Base-by-base conservation (phyloP, 2,797 vertebrate species). In the Eurystomus glaucurus region DNA sequence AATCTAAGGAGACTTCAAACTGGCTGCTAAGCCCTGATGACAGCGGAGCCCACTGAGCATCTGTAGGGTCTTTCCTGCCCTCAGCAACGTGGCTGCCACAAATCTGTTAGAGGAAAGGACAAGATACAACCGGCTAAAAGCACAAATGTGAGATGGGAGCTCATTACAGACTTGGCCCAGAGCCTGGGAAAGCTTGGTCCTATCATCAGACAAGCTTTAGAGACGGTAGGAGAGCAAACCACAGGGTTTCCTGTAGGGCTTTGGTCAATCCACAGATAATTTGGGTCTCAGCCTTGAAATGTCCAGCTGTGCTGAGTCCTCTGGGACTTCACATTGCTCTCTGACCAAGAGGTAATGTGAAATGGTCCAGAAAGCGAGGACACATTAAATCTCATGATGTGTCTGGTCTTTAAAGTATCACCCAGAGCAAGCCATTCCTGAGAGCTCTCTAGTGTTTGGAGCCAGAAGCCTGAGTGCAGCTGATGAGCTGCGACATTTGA, bases 311-410 rank as follows among this genome's bases (percentile, higher is more conserved):
- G 64, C 54, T 54, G 50, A 54, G 54, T 20, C 29, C 55, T 29
- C n/a, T 4, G 39, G n/a, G 45, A 26, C 19, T 15, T 39, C 13
- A 10, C 2, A 0, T 20, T 84, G 31, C 62, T 43, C 18, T 48
- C 39, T 14, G 66, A n/a, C 31, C 75, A 45, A 23, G 26, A 43
- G 37, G 21, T 6, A 23, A 2, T 1, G 35, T 0, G 41, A 46
- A 75, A 31, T 1, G 21, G 70, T 17, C 35, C 28, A 3, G 54
- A n/a, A 45, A 26, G 35, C 35, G 21, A 52, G 31, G 21, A 6
- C n/a, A 8, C 39, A 3, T 26, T 6, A 7, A 39, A n/a, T 1
- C 29, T 22, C 15, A 1, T 2, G 6, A 2, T 11, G 37, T 19
- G 18, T 8, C 46, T 26, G 35, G 51, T 35, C 35, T 14, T 33